Evolutionary conservation across 1,140 invertebrate genomes (phyloP).

Genomic region (Pseudomyrmex sp.): DNA sequence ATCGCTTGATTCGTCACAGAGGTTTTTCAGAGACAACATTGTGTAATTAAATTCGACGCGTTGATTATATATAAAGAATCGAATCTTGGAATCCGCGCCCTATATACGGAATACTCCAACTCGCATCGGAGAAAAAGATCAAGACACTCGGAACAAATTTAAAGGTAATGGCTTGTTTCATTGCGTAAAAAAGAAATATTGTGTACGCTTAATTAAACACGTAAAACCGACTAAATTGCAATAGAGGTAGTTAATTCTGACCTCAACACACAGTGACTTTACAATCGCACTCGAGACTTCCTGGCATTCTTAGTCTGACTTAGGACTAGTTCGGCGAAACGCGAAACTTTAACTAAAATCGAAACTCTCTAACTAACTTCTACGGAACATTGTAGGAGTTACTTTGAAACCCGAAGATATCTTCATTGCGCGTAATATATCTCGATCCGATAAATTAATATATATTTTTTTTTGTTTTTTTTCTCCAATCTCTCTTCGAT

Average conservation of each 20-base stretch:
- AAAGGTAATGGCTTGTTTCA: background rate
- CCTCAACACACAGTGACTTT: slow-evolving; percentile 38
- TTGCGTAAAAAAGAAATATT: background rate
- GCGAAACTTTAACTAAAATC: slow-evolving; percentile 56
- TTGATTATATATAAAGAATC: background rate
- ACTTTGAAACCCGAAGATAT: slow-evolving; percentile 16
- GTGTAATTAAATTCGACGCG: background rate
- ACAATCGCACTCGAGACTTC: slow-evolving; percentile 26
- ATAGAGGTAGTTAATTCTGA: slow-evolving; percentile 20
- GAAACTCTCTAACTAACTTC: slow-evolving; percentile 53
- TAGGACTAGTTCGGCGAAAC: slow-evolving; percentile 40
- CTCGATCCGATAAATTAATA: background rate
- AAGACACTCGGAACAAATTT: background rate
- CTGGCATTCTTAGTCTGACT: slow-evolving; percentile 33
- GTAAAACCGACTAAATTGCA: slow-evolving; percentile 30
- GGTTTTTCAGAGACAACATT: background rate
- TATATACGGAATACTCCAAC: background rate
- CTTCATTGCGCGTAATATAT: slow-evolving; percentile 20
- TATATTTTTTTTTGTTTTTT: background rate
- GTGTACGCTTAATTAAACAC: slow-evolving; percentile 18
- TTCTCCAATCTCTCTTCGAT: background rate
- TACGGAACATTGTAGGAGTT: background rate
- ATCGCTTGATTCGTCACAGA: slow-evolving; percentile 6
- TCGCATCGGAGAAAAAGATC: background rate
- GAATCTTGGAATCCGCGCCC: background rate